A percentile compares a stretch with the other conserved stretches of the same genome.
phyloP scores from a whole-genome alignment of 2,888 invertebrate genomes.

The Eupithecia subfuscata region DNA sequence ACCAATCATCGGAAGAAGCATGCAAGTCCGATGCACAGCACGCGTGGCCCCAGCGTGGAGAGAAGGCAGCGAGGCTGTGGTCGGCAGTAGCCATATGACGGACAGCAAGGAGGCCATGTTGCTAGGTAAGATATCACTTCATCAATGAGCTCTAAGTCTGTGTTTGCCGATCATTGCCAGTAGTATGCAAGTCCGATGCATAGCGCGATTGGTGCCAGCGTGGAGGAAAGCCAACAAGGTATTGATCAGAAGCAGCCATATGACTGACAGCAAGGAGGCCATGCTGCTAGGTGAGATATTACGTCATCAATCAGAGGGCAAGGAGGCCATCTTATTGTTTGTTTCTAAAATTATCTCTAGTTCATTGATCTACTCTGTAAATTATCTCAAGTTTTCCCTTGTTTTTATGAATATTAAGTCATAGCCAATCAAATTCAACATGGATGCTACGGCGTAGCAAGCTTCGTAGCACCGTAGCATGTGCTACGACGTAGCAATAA shows the following conservation, averaged over 20 bases:
- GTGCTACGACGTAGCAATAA: background rate
- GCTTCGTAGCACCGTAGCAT: background rate
- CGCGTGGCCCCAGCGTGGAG: slow-evolving; percentile 77
- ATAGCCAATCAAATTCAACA: background rate
- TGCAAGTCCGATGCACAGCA: slow-evolving; percentile 77
- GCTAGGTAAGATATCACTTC: slow-evolving; percentile 56
- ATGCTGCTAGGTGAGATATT: slow-evolving; percentile 71
- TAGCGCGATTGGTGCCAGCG: slow-evolving; percentile 74
- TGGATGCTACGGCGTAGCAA: background rate
- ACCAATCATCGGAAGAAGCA: slow-evolving; percentile 67
- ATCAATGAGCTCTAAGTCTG: slow-evolving; percentile 65
- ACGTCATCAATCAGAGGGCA: background rate
- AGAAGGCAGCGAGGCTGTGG: slow-evolving; percentile 78
- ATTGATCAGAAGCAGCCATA: slow-evolving; percentile 74
- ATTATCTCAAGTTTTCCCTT: background rate
- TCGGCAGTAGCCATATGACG: slow-evolving; percentile 74
- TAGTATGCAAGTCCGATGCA: slow-evolving; percentile 77
- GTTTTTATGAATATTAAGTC: background rate
- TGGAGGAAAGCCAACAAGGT: slow-evolving; percentile 80
- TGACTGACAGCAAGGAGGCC: slow-evolving; percentile 79
- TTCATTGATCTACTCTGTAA: too few species aligned
- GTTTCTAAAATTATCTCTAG: background rate
- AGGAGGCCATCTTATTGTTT: too few species aligned
- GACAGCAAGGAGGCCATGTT: slow-evolving; percentile 81
- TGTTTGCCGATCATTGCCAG: slow-evolving; percentile 62